Evolutionary conservation across 2,888 invertebrate species (phyloP).

Genomic region (Agrotis puta): DNA sequence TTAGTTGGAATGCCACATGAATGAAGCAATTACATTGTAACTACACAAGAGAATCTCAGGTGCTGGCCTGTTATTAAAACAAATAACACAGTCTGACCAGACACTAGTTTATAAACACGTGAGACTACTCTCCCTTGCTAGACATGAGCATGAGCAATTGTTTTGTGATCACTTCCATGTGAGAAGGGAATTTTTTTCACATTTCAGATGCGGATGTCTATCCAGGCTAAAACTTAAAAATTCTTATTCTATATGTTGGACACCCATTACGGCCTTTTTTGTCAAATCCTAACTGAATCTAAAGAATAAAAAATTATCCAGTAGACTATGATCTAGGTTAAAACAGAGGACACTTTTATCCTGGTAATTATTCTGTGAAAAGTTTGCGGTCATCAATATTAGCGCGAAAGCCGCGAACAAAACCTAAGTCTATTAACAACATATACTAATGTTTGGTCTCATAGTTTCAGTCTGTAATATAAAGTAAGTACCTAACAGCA

Average conservation of each 20-base stretch:
- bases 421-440: too few relatives aligned
- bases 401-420: too few relatives aligned
- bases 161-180: not conserved
- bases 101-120: slow-evolving; percentile 17
- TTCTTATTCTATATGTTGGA: not conserved
- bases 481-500: too few relatives aligned
- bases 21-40: slow-evolving; percentile 16
- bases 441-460: too few relatives aligned
- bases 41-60: slow-evolving; percentile 4
- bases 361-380: too few relatives aligned
- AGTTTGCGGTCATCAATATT: too few relatives aligned
- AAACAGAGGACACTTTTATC: too few relatives aligned
- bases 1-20: not conserved
- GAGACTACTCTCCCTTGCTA: slow-evolving; percentile 15
- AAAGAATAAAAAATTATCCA: not conserved
- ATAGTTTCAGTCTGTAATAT: not conserved
- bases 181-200: not conserved
- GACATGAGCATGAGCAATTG: slow-evolving; percentile 35
- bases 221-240: not conserved
- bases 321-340: not conserved
- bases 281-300: not conserved
- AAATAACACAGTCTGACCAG: slow-evolving; percentile 25
- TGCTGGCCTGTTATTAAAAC: slow-evolving; percentile 23
- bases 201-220: slow-evolving; percentile 4
- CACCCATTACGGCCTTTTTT: not conserved